Evolutionary conservation across 2,797 vertebrate genomes (phyloP).

Genomic region (Eleutherodactylus coqui): DNA sequence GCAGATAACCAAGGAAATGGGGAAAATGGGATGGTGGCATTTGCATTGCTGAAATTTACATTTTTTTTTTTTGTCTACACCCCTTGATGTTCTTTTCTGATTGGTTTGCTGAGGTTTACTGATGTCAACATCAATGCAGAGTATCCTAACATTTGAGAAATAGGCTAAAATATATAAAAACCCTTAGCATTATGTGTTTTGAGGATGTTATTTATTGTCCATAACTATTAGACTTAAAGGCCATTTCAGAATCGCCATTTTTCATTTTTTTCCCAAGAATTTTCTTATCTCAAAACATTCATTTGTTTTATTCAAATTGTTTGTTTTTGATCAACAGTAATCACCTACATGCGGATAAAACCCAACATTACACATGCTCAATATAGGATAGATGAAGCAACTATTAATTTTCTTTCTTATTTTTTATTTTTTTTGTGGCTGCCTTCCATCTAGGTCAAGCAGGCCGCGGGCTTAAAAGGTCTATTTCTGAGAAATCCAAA

Average conservation of each 20-base stretch:
- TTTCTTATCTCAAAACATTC: constrained; percentile 14
- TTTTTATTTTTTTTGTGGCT: constrained; percentile 34
- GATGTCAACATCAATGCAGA: not conserved
- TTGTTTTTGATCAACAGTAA: constrained; percentile 9
- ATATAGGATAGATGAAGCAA: not conserved
- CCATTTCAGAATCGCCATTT: constrained; percentile 1
- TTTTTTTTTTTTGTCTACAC: not conserved
- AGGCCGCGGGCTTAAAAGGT: constrained; percentile 94
- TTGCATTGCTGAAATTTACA: not conserved
- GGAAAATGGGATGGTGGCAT: not conserved
- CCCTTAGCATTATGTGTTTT: not conserved
- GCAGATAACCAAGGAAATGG: not conserved
- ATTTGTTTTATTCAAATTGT: not conserved
- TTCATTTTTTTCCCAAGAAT: not conserved
- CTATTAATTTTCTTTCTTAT: constrained; percentile 19
- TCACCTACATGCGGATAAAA: constrained; percentile 16
- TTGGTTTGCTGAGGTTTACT: not conserved
- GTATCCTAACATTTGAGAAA: not conserved
- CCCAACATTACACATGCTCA: constrained; percentile 2
- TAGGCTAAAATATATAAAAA: not conserved
- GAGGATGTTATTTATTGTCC: not conserved
- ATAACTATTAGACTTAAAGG: not conserved
- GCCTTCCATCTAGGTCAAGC: constrained; percentile 82
- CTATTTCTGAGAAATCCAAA: constrained; percentile 99
- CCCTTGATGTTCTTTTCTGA: not conserved